Conservation (phyloP, 2,113 vertebrate genomes). For the Garra rufa region DNA sequence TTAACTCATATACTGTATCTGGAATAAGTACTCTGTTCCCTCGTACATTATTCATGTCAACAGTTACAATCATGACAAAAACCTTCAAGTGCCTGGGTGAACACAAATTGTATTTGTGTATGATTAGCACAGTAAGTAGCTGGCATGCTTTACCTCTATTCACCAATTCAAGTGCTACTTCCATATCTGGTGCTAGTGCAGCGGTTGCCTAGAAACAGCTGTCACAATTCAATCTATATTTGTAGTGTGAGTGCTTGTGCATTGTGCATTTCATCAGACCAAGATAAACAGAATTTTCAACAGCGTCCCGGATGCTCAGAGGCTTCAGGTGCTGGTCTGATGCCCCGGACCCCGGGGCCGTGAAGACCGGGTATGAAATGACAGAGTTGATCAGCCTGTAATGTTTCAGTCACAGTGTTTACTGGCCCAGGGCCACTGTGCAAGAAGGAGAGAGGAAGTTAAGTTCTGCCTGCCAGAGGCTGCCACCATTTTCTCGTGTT, state of each 20-base stretch:
- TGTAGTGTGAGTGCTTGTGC: conserved; percentile 18
- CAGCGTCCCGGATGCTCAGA: conserved; percentile 34
- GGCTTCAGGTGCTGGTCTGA: conserved; percentile 37
- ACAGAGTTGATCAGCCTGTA: conserved; percentile 55
- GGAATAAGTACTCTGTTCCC: background rate
- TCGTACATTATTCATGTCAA: background rate
- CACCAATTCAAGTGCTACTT: conserved; percentile 3
- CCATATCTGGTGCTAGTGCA: background rate
- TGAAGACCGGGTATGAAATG: conserved; percentile 47
- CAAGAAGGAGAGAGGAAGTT: background rate
- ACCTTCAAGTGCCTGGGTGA: background rate
- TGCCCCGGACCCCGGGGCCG: background rate
- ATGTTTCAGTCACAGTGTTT: conserved; percentile 51
- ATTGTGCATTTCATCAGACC: conserved; percentile 36
- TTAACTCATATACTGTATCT: background rate
- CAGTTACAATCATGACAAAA: background rate
- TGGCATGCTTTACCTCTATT: background rate
- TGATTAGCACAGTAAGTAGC: background rate
- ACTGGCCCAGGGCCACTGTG: conserved; percentile 6
- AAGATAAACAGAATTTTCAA: conserved; percentile 31
- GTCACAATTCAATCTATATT: conserved; percentile 21
- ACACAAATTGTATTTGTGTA: background rate
- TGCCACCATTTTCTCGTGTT: conserved; percentile 20
- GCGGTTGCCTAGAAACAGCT: conserved; percentile 23
- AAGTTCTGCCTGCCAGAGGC: conserved; percentile 5